Percentiles rank a stretch among this genome's conserved stretches.
These are phyloP conservation scores for Steatocranus sp. DNA, from an alignment of 2,797 vertebrate genomes.

Conservation along the genomic window DNA sequence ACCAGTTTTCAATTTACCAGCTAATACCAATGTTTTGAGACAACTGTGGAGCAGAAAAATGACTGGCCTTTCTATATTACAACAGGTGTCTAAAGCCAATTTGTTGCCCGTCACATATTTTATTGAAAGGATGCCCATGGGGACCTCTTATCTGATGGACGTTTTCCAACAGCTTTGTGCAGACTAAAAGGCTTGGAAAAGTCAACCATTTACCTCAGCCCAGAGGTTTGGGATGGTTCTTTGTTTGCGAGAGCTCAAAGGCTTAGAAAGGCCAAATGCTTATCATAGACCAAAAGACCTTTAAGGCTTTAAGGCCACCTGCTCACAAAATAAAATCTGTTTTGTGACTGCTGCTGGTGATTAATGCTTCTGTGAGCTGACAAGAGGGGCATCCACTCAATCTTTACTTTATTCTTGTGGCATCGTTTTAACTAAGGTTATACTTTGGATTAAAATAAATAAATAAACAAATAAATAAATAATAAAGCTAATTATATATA, in stretches of 20 bases:
- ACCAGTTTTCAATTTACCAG: neutral
- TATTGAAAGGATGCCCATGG: slow-evolving; percentile 70
- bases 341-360: slow-evolving; percentile 60
- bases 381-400: slow-evolving; percentile 39
- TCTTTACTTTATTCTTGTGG: slow-evolving; percentile 27
- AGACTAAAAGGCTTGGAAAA: slow-evolving; percentile 78
- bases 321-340: slow-evolving; percentile 69
- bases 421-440: neutral
- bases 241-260: slow-evolving; percentile 76
- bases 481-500: neutral
- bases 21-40: slow-evolving; percentile 28
- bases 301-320: slow-evolving; percentile 72
- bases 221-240: slow-evolving; percentile 73
- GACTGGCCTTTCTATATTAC: slow-evolving; percentile 57
- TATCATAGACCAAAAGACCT: slow-evolving; percentile 73
- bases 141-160: slow-evolving; percentile 77
- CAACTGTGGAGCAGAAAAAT: slow-evolving; percentile 41
- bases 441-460: neutral
- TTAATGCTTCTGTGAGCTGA: slow-evolving; percentile 57
- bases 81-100: slow-evolving; percentile 67
- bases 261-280: slow-evolving; percentile 74
- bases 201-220: slow-evolving; percentile 74
- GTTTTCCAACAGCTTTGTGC: slow-evolving; percentile 77
- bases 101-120: slow-evolving; percentile 68
- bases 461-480: neutral